Base-by-base conservation (phyloP, 2,888 invertebrate genomes). In the Scaptomyza caliginosa region DNA sequence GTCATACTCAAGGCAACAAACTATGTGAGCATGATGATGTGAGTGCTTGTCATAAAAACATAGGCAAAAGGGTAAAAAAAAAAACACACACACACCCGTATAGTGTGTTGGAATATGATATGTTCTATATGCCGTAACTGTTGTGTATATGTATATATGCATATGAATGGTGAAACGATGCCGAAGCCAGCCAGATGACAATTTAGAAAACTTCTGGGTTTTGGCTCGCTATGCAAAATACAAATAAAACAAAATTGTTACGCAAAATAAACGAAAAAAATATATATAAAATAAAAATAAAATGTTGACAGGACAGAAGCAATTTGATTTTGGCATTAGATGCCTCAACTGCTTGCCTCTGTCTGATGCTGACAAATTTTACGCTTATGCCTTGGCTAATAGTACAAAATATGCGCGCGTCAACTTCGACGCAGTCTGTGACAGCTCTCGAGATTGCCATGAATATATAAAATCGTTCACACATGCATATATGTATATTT, bases 371-470 rank as follows among this genome's bases (percentile, higher is more conserved):
- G 65, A 71, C 86, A 83, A 68, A 77, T 71, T 65, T 34, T 65
- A 39, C 56, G 59, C 67, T 43, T 40, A 70, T 77, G 63, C 67
- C 58, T 57, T 39, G 77, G 75, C 74, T 81, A 81, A 81, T 86
- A 74, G 74, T 74, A 80, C 69, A 84, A 81, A 74, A 80, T 66
- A 73, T 74, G 69, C 57, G 68, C 63, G 16, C 34, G 46, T 66
- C 72, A 72, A 78, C 59, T 60, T 66, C 71, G 67, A 73, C 67
- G 65, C 67, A 67, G 67, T 51, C 68, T 80, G 72, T 84, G 86
- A 81, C 86, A 82, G 72, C 74, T 55, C 59, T 81, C 63, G 49
- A 86, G 85, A 86, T 81, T 74, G 81, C 67, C 57, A 86, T 86
- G 85, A 82, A 82, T 84, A 77, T 64, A 72, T 83, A 71, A 65